Evolutionary conservation across 1,140 invertebrate species (phyloP).

Genomic region (Lanistes nyassanus): DNA sequence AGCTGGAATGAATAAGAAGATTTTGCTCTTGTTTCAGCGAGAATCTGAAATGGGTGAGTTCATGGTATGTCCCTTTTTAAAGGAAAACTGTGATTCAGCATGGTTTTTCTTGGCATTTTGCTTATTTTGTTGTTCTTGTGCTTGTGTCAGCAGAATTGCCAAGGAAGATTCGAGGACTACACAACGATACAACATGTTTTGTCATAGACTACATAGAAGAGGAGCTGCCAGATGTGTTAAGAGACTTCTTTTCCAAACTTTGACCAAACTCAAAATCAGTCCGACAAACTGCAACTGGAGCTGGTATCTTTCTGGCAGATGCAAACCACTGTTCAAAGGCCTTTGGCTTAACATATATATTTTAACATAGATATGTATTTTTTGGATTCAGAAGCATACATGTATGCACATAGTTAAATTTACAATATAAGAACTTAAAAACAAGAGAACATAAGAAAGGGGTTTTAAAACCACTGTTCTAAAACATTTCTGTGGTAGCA

Average conservation of each 20-base stretch:
- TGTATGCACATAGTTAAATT: no score
- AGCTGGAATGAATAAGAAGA: background rate
- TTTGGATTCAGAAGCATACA: no score
- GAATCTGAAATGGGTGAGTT: conserved; percentile 2
- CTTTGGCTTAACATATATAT: no score
- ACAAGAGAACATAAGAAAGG: no score
- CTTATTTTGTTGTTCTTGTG: background rate
- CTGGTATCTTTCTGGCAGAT: no score
- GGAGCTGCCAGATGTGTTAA: background rate
- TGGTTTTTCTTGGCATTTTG: background rate
- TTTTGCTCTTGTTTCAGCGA: background rate
- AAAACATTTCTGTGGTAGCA: no score
- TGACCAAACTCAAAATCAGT: no score
- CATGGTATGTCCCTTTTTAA: background rate
- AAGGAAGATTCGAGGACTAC: conserved; percentile 17
- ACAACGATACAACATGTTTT: conserved; percentile 40
- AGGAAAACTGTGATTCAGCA: background rate
- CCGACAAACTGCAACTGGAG: no score
- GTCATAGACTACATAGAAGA: conserved; percentile 43
- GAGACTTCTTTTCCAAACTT: background rate
- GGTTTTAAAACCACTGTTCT: no score
- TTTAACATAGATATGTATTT: no score
- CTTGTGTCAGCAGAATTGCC: background rate
- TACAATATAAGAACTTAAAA: no score
- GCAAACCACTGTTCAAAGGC: no score